Conservation (phyloP, 2,113 vertebrate species). For the Onychostoma macrolepis region DNA sequence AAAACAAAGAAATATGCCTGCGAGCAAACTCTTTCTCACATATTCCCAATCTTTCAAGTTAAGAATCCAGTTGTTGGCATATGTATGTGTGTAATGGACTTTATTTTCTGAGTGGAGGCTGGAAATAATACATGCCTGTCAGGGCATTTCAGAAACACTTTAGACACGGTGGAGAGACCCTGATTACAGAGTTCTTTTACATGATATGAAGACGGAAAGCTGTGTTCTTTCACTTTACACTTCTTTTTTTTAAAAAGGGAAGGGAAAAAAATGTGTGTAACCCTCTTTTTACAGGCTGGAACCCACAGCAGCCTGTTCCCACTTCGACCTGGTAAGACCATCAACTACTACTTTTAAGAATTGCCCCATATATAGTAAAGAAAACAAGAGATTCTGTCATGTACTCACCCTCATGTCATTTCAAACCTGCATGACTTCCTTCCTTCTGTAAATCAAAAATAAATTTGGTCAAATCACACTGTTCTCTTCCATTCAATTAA, state of each 20-base stretch:
- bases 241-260: background rate
- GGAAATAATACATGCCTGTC: constrained; percentile 16
- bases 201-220: background rate
- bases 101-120: background rate
- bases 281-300: constrained; percentile 49
- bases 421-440: background rate
- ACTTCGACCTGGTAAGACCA: constrained; percentile 67
- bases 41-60: background rate
- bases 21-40: constrained; percentile 18
- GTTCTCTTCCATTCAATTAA: background rate
- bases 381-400: background rate
- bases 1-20: background rate
- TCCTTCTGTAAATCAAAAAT: background rate
- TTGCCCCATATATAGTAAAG: background rate
- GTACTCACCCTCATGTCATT: background rate
- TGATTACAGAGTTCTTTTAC: constrained; percentile 2
- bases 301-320: constrained; percentile 59
- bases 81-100: constrained; percentile 7
- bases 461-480: background rate
- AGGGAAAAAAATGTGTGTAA: background rate
- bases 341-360: background rate
- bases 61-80: constrained; percentile 3
- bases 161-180: constrained; percentile 1
- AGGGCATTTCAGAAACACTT: constrained; percentile 20
- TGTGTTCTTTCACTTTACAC: background rate